phyloP scores from a whole-genome alignment of 2,113 vertebrate genomes.

The Epinephelus fuscoguttatus region DNA sequence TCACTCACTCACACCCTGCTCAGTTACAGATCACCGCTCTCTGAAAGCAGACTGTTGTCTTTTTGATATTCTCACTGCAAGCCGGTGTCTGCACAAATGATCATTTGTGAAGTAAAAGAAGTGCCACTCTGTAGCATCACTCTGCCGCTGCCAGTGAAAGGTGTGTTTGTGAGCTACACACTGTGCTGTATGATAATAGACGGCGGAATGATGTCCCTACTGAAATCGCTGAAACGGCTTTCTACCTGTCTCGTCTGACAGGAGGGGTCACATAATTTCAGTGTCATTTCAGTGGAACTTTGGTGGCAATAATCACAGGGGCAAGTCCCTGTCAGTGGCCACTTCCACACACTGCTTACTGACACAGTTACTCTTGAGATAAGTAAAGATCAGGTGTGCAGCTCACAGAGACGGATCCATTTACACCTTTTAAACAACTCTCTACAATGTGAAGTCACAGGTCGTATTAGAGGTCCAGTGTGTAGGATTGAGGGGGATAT shows the following conservation, averaged over 20 bases:
- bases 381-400: not conserved
- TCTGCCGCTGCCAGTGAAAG: not conserved
- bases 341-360: not conserved
- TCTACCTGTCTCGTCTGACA: slow-evolving; percentile 1
- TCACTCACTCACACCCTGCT: not conserved
- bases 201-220: not conserved
- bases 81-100: not conserved
- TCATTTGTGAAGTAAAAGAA: not conserved
- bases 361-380: not conserved
- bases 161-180: not conserved
- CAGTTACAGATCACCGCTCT: not conserved
- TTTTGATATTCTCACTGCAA: not conserved
- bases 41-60: not conserved
- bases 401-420: not conserved
- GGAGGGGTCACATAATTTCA: slow-evolving; percentile 40
- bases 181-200: not conserved
- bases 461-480: too few species aligned
- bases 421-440: not conserved
- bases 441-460: not conserved
- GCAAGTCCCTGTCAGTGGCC: slow-evolving; percentile 14
- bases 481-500: too few species aligned
- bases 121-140: not conserved
- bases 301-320: slow-evolving; percentile 12
- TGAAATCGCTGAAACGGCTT: not conserved
- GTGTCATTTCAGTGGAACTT: slow-evolving; percentile 24